Percentiles rank a stretch among this genome's conserved stretches.
phyloP scores from a whole-genome alignment of 2,888 invertebrate species.

The Drosophila rellima region DNA sequence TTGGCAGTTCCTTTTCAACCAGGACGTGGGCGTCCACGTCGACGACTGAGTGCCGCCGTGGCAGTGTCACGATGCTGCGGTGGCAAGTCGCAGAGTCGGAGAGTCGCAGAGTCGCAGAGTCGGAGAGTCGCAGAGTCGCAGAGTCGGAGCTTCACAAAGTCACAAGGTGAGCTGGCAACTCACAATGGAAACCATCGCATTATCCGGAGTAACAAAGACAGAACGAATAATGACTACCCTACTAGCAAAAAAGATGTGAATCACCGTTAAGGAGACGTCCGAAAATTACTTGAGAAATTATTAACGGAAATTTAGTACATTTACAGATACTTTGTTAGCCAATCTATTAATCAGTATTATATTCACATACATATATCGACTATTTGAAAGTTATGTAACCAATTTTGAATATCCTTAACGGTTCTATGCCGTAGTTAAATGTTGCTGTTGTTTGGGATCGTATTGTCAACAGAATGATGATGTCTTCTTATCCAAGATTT shows the following conservation, averaged over 20 bases:
- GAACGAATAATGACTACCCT: conserved; percentile 48
- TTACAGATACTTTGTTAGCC: conserved; percentile 18
- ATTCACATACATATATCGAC: not conserved
- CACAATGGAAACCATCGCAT: not conserved
- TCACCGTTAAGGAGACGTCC: not conserved
- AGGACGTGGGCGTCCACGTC: conserved; percentile 8
- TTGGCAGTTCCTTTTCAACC: conserved; percentile 45
- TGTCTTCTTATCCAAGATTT: conserved; percentile 45
- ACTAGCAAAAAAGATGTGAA: conserved; percentile 55
- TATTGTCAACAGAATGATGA: conserved; percentile 65
- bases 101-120: not conserved
- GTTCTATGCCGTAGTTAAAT: conserved; percentile 66
- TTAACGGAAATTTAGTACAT: conserved; percentile 37
- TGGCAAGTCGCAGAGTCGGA: not conserved
- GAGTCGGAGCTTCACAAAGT: not conserved
- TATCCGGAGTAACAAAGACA: not conserved
- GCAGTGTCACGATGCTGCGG: conserved; percentile 2
- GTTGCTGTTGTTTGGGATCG: conserved; percentile 80
- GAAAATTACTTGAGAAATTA: not conserved
- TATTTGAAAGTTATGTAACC: conserved; percentile 27
- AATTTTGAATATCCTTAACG: conserved; percentile 29
- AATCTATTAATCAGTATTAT: conserved; percentile 11
- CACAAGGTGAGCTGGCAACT: not conserved
- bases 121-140: not conserved
- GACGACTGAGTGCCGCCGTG: conserved; percentile 2